Evolutionary conservation across 1,140 invertebrate genomes (phyloP).

Genomic region (Ladona fulva): DNA sequence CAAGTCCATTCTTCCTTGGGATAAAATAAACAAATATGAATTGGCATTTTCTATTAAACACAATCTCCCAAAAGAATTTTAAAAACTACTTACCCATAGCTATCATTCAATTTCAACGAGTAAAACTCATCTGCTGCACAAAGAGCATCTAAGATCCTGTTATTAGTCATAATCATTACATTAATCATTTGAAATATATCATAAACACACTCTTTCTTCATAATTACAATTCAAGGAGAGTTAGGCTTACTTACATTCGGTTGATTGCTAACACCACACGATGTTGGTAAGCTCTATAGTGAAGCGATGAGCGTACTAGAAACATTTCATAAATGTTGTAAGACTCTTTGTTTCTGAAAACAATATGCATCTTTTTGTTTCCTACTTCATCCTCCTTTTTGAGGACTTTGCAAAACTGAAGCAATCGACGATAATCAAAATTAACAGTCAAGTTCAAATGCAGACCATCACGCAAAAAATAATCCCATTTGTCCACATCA

Average conservation of each 20-base stretch:
- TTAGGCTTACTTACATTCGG: constrained; percentile 33
- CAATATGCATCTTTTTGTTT: constrained; percentile 32
- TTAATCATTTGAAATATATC: not conserved
- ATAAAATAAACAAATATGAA: no score
- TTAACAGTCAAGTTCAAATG: constrained; percentile 38
- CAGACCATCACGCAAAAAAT: constrained; percentile 50
- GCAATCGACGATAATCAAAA: constrained; percentile 38
- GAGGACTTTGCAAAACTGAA: constrained; percentile 22
- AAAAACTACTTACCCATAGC: not conserved
- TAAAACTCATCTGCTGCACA: not conserved
- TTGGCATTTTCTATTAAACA: no score
- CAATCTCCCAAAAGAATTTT: no score
- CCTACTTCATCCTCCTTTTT: constrained; percentile 20
- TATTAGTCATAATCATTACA: not conserved
- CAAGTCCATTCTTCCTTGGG: no score
- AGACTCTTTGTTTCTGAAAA: constrained; percentile 36
- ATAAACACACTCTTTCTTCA: not conserved
- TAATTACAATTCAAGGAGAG: constrained; percentile 9
- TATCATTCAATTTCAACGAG: not conserved
- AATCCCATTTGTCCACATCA: constrained; percentile 68
- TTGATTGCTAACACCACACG: constrained; percentile 34
- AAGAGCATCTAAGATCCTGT: not conserved
- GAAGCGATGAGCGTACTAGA: constrained; percentile 34
- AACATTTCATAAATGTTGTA: constrained; percentile 40
- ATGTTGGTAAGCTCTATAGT: constrained; percentile 41